Conservation (phyloP, 2,888 invertebrate genomes). For the Pherbina coryleti region DNA sequence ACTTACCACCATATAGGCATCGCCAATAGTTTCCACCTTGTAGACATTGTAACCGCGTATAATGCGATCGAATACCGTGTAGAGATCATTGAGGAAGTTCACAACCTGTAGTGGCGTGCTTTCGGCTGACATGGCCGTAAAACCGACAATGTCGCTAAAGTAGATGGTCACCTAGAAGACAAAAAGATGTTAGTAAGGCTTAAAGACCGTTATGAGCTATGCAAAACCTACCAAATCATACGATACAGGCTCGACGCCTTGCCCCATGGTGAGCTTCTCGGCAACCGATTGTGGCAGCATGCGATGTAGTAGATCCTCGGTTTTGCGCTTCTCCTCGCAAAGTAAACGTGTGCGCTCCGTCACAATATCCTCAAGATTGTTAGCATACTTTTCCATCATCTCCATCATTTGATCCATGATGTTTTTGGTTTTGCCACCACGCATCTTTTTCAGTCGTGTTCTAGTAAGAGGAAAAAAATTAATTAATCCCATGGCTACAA, state of each 20-base stretch:
- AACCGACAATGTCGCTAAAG: conserved; percentile 97
- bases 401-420: conserved; percentile 98
- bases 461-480: conserved; percentile 53
- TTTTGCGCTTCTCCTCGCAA: conserved; percentile 93
- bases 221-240: conserved; percentile 80
- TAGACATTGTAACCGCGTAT: conserved; percentile 98
- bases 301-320: conserved; percentile 90
- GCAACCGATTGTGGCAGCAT: conserved; percentile 97
- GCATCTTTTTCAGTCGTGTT: conserved; percentile 87
- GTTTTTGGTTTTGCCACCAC: conserved; percentile 86
- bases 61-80: conserved; percentile 96
- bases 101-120: conserved; percentile 95
- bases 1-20: conserved; percentile 76
- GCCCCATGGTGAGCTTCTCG: conserved; percentile 86
- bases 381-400: conserved; percentile 97
- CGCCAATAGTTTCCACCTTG: conserved; percentile 95
- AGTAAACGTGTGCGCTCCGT: conserved; percentile 90
- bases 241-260: conserved; percentile 92
- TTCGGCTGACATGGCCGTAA: conserved; percentile 94
- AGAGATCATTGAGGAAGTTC: conserved; percentile 96
- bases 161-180: conserved; percentile 80
- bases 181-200: background rate
- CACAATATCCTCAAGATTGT: conserved; percentile 94
- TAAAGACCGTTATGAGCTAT: background rate
- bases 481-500: background rate